Base-by-base conservation (phyloP, 2,113 vertebrate species). In the Pavo muticus region DNA sequence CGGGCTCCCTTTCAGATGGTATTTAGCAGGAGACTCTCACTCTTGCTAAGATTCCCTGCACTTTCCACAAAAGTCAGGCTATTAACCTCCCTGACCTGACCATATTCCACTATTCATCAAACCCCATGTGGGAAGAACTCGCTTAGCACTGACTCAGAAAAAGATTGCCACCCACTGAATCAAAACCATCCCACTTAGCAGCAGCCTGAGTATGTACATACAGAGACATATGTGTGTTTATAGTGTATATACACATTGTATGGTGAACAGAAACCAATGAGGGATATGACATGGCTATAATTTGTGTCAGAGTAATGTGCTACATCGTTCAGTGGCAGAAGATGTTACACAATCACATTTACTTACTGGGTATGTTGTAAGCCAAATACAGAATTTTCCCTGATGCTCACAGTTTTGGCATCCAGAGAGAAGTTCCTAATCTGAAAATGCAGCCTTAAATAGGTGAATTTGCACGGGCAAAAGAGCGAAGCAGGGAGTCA, bases 21-120 rank as follows among this genome's bases (percentile, higher is more conserved):
- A 56, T 80, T 88, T 91, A 86, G 37, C 40, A 32, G 60, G 44
- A 93, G 18, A 32, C 68, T 84, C 86, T 92, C 54, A 54, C 13
- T 71, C 61, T 85, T 47, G 32, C 64, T 78, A 70, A 64, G 81
- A 87, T 94, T 70, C 71, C 60, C 56, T 40, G 42, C 63, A 80
- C 78, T 96, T 90, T 81, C 48, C 42, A 82, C 42, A 35, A 60
- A 93, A 97, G 92, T 57, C 87, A 64, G 59, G 84, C 96, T 93
- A 93, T 97, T 96, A 94, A 96, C 84, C 93, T 92, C 54, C 74
- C 57, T 95, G 93, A 95, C 87, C 92, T 7, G 24, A 80, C 74
- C 67, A 52, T 93, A 93, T 70, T 90, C 87, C 23, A 39, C 67
- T 59, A 35, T 56, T 86, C 74, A 73, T 89, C 94, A 92, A 87